Percentiles rank a stretch among this genome's conserved stretches.
phyloP scores from a whole-genome alignment of 2,797 vertebrate species.

The Odontamblyopus rebecca region DNA sequence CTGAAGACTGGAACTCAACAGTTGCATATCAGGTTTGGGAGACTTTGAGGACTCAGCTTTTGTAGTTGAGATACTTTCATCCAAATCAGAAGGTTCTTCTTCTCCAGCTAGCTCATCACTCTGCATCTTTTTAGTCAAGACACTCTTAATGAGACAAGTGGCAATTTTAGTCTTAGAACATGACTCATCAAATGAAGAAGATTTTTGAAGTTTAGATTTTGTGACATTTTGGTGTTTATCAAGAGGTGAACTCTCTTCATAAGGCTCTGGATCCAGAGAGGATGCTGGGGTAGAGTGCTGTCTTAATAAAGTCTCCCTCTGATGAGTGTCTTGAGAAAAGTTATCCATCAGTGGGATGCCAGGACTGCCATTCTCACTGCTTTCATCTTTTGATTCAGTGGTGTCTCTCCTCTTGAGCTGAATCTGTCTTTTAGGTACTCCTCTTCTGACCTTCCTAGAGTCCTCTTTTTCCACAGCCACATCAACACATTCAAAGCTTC shows the following conservation, averaged over 20 bases:
- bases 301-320: slow-evolving; percentile 67
- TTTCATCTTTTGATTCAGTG: slow-evolving; percentile 76
- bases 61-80: slow-evolving; percentile 39
- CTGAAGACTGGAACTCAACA: slow-evolving; percentile 57
- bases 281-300: slow-evolving; percentile 76
- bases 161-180: slow-evolving; percentile 83
- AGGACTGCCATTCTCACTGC: slow-evolving; percentile 74
- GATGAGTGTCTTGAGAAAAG: slow-evolving; percentile 50
- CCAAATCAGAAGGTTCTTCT: slow-evolving; percentile 35
- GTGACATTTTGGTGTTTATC: slow-evolving; percentile 42
- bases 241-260: slow-evolving; percentile 44
- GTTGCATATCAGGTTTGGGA: slow-evolving; percentile 42
- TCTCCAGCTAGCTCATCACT: slow-evolving; percentile 50
- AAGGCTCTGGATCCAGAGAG: slow-evolving; percentile 54
- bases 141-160: slow-evolving; percentile 87
- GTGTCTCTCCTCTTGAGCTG: slow-evolving; percentile 85
- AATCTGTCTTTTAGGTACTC: slow-evolving; percentile 94
- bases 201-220: slow-evolving; percentile 81
- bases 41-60: slow-evolving; percentile 39
- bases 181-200: slow-evolving; percentile 83
- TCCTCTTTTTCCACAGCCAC: slow-evolving; percentile 85
- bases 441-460: slow-evolving; percentile 79
- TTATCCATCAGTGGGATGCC: slow-evolving; percentile 56
- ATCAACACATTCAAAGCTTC: slow-evolving; percentile 87
- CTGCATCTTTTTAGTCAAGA: slow-evolving; percentile 90